These are phyloP conservation scores for Strix aluco DNA, from an alignment of 2,113 vertebrate genomes.

Conservation along the genomic window DNA sequence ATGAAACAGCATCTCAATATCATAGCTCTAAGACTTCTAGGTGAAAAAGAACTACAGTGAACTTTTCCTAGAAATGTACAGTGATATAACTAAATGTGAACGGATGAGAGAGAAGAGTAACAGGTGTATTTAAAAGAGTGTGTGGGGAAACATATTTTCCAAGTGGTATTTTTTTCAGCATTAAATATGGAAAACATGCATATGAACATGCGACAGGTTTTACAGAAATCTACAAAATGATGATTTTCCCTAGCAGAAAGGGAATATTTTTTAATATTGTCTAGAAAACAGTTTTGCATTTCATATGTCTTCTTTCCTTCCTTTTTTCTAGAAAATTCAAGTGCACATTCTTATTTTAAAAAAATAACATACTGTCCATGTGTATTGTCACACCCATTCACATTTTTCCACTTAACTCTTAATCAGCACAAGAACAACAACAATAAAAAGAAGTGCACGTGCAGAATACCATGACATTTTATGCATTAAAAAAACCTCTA, in stretches of 20 bases:
- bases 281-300: background rate
- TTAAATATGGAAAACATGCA: background rate
- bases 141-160: background rate
- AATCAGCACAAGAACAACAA: background rate
- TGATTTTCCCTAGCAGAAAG: background rate
- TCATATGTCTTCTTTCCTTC: background rate
- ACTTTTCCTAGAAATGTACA: background rate
- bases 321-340: background rate
- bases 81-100: background rate
- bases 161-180: background rate
- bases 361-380: background rate
- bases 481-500: background rate
- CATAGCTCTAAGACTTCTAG: background rate
- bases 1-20: background rate
- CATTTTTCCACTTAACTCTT: background rate
- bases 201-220: background rate
- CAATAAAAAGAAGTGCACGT: background rate
- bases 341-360: background rate
- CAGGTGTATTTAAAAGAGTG: background rate
- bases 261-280: background rate
- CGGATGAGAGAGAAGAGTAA: background rate
- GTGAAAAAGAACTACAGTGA: background rate
- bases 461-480: background rate
- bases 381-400: background rate
- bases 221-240: background rate